Percentiles rank a stretch among this genome's conserved stretches.
Evolutionary conservation across 1,140 invertebrate genomes (phyloP).

Genomic region (Drosophila micromelanica): DNA sequence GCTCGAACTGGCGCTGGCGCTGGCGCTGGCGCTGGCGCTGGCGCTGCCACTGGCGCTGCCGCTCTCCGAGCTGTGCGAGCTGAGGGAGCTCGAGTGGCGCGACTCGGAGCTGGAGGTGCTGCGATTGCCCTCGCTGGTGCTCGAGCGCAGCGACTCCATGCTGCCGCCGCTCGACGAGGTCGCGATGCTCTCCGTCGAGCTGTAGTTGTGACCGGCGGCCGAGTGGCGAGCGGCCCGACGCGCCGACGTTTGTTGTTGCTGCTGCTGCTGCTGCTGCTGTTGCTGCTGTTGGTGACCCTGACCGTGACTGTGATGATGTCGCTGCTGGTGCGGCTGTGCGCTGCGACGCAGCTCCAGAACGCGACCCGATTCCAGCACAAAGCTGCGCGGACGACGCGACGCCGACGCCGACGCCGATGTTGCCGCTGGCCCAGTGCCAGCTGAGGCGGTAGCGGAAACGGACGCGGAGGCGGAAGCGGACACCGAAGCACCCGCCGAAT

Average conservation of each 20-base stretch:
- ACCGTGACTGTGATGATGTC: conserved; percentile 30
- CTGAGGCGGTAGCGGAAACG: conserved; percentile 24
- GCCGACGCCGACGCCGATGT: conserved; percentile 2
- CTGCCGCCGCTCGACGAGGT: conserved; percentile 93
- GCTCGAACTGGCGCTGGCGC: conserved; percentile 85
- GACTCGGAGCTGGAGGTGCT: conserved; percentile 92
- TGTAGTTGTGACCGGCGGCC: conserved; percentile 87
- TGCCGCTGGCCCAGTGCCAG: not conserved
- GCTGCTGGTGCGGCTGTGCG: conserved; percentile 64
- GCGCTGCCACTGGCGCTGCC: conserved; percentile 86
- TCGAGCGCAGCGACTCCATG: conserved; percentile 92
- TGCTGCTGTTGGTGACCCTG: conserved; percentile 55
- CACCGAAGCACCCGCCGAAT: conserved; percentile 48
- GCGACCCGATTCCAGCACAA: conserved; percentile 77
- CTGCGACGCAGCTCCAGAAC: conserved; percentile 84
- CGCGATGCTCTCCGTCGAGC: conserved; percentile 93
- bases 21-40: conserved; percentile 28
- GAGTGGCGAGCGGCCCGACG: conserved; percentile 51
- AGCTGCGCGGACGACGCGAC: conserved; percentile 67
- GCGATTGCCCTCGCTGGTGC: conserved; percentile 92
- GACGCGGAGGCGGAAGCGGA: conserved; percentile 35
- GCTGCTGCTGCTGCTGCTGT: conserved; percentile 24
- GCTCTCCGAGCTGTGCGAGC: conserved; percentile 93
- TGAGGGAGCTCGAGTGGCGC: conserved; percentile 90
- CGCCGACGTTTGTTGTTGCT: not conserved